phyloP scores from a whole-genome alignment of 1,140 invertebrate species.

The Lutraria rhynchaena region DNA sequence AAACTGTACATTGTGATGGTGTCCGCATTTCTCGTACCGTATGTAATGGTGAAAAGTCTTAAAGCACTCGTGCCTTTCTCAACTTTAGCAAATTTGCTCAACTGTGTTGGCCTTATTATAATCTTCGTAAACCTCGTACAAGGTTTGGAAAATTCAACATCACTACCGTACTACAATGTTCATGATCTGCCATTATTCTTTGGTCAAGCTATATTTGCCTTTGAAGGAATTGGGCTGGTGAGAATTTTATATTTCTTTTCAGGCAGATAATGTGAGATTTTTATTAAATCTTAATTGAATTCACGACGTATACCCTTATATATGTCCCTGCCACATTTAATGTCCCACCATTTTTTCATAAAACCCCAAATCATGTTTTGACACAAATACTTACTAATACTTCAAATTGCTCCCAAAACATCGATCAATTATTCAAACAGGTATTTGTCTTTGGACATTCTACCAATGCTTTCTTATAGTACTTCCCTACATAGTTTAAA shows the following conservation, averaged over 20 bases:
- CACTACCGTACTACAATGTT: constrained; percentile 83
- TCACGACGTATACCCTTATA: too few relatives aligned
- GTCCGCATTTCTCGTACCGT: constrained; percentile 71
- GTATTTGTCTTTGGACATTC: too few relatives aligned
- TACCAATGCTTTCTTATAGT: too few relatives aligned
- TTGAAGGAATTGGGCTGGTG: constrained; percentile 90
- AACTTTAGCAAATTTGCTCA: constrained; percentile 87
- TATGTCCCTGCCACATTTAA: too few relatives aligned
- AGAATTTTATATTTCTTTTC: constrained; percentile 56
- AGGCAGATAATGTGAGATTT: too few relatives aligned
- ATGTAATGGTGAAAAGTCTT: constrained; percentile 86
- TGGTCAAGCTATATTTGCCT: constrained; percentile 94
- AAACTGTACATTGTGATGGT: constrained; percentile 72
- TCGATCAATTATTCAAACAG: too few relatives aligned
- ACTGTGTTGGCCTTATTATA: constrained; percentile 75
- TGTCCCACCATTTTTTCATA: too few relatives aligned
- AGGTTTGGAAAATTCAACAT: constrained; percentile 73
- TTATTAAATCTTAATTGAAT: too few relatives aligned
- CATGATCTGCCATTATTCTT: constrained; percentile 87
- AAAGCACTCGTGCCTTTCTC: constrained; percentile 93
- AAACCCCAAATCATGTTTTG: too few relatives aligned
- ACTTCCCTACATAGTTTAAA: too few relatives aligned
- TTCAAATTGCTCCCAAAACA: too few relatives aligned
- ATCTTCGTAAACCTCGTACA: constrained; percentile 81
- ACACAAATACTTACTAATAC: too few relatives aligned